Percentiles rank a stretch among this genome's conserved stretches.
These are phyloP conservation scores for Drosophila setosimentum DNA, from an alignment of 2,888 invertebrate species.

Conservation along the genomic window DNA sequence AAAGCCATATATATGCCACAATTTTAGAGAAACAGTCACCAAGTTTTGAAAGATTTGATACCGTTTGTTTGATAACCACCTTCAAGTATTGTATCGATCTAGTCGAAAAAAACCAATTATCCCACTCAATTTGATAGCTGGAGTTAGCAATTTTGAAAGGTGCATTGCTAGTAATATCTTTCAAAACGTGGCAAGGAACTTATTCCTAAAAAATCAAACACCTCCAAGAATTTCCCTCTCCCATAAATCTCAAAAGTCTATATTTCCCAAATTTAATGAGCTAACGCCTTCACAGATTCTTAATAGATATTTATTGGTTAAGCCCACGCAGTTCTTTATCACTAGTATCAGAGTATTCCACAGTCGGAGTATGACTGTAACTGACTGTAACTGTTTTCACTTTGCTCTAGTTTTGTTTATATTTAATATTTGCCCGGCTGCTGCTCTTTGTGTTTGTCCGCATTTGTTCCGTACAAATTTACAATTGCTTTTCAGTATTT, in stretches of 20 bases:
- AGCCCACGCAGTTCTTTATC: too few species aligned
- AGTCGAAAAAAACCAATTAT: too few species aligned
- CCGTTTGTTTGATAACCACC: too few species aligned
- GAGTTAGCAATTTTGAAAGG: neutral
- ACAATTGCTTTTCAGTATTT: slow-evolving; percentile 48
- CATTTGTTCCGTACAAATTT: slow-evolving; percentile 33
- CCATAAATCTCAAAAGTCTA: neutral
- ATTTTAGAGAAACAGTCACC: neutral
- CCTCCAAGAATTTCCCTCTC: neutral
- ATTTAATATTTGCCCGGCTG: slow-evolving; percentile 19
- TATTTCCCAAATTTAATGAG: neutral
- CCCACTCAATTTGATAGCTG: neutral
- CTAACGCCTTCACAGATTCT: neutral
- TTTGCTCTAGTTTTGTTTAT: slow-evolving; percentile 5
- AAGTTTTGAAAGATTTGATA: too few species aligned
- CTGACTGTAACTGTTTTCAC: neutral
- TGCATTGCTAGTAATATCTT: too few species aligned
- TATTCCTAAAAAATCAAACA: neutral
- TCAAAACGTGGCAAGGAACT: neutral
- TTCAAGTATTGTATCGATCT: too few species aligned
- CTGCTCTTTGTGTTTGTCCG: slow-evolving; percentile 40
- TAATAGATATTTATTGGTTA: neutral
- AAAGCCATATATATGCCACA: too few species aligned
- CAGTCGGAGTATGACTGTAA: neutral
- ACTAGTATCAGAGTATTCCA: neutral